Evolutionary conservation across 2,113 vertebrate genomes (phyloP), one percentile per base, ranked within the genome.

Genomic region (Lamprotornis superbus): DNA sequence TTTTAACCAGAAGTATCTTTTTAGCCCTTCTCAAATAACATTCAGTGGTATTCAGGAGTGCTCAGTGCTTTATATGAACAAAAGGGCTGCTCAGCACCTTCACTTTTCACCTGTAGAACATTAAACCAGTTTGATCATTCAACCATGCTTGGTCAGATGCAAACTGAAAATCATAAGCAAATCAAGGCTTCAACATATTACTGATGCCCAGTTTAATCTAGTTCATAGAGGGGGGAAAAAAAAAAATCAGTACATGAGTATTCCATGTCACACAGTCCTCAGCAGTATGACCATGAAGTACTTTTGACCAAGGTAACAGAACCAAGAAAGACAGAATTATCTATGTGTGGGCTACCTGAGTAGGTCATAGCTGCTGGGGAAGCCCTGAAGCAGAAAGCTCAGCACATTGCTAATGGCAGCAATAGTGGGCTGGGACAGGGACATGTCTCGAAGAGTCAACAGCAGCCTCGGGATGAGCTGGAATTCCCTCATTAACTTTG

Each of bases 321-420:
- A 44, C 1, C 10, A 60, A 60, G 24, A 47, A n/a, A 71, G 15
- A 19, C 37, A 40, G 28, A 81, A 70, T 50, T 17, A 81, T 53
- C 5, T 10, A 56, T 10, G 27, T 35, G 14, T 33, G 37, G 30
- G n/a, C 69, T 98, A 99, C 99, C 99, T 98, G 96, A 99, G 99
- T 35, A 99, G 98, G 95, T 99, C 99, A 17, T 98, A 98, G 49
- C 98, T 98, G 97, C 98, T 99, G 42, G 99, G 99, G 81, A 99
- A 99, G 74, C 99, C 99, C 80, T 99, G 99, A 49, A 99, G 98
- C 90, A 99, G 97, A 93, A 99, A 98, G 93, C 99, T 99, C 81
- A 99, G 98, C 61, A 99, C 99, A 2, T 98, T 99, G 96, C 99
- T 98, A 81, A 99, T 99, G 0, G 99, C 99, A 59, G 98, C 98